Percentiles rank a stretch among this genome's conserved stretches.
These are phyloP conservation scores for Enteromius fasciolatus DNA, from an alignment of 2,797 vertebrate genomes.

Conservation along the genomic window DNA sequence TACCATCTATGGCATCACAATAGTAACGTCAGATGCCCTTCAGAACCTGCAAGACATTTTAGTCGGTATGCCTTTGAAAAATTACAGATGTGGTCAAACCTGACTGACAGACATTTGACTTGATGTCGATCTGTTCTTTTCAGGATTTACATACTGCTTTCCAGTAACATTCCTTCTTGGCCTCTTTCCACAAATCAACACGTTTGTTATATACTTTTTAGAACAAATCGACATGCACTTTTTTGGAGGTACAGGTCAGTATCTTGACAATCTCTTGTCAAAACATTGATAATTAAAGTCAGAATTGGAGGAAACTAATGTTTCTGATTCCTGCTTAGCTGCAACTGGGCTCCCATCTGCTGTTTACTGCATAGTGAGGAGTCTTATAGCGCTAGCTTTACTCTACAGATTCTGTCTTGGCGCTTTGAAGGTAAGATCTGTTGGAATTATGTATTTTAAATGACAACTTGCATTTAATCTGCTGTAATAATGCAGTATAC, in stretches of 20 bases:
- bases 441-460: neutral
- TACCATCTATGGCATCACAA: conserved; percentile 87
- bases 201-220: conserved; percentile 92
- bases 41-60: conserved; percentile 83
- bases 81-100: neutral
- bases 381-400: conserved; percentile 78
- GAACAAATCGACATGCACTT: conserved; percentile 95
- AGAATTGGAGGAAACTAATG: neutral
- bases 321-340: conserved; percentile 76
- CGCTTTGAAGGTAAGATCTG: conserved; percentile 86
- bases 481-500: neutral
- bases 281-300: conserved; percentile 10
- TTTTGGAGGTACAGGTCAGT: conserved; percentile 94
- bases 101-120: neutral
- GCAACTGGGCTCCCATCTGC: conserved; percentile 88
- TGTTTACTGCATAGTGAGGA: conserved; percentile 87
- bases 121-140: conserved; percentile 49
- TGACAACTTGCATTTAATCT: neutral
- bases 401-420: conserved; percentile 91
- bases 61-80: conserved; percentile 78
- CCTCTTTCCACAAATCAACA: conserved; percentile 97
- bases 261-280: neutral
- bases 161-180: conserved; percentile 93
- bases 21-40: conserved; percentile 85
- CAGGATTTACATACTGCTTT: conserved; percentile 94